Conservation (phyloP, 2,888 invertebrate genomes). For the Flexamia atlantica region DNA sequence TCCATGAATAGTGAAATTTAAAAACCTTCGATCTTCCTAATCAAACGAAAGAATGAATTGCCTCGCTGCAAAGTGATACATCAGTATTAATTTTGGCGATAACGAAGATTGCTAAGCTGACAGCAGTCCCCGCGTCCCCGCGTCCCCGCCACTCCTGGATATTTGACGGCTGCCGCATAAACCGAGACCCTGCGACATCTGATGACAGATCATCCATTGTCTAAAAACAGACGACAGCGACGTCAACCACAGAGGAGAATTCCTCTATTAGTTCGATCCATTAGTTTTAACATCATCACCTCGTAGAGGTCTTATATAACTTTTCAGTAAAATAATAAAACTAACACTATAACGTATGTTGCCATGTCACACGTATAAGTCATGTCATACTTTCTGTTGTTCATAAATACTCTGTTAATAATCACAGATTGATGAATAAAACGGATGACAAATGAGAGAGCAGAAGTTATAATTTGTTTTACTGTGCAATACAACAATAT, state of each 20-base stretch:
- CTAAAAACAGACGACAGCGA: constrained; percentile 24
- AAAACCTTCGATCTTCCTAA: not conserved
- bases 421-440: too few species aligned
- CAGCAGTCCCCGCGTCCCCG: not conserved
- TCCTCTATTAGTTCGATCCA: not conserved
- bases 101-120: constrained; percentile 11
- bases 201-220: constrained; percentile 20
- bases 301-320: too few species aligned
- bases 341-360: too few species aligned
- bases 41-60: not conserved
- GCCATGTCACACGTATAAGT: too few species aligned
- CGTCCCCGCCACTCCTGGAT: not conserved
- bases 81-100: not conserved
- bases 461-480: too few species aligned
- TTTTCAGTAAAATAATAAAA: too few species aligned
- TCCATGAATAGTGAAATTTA: too few species aligned
- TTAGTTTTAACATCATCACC: too few species aligned
- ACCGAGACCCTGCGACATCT: not conserved
- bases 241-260: not conserved
- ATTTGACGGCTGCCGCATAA: not conserved
- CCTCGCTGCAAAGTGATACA: not conserved
- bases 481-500: too few species aligned
- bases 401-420: too few species aligned
- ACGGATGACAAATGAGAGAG: too few species aligned
- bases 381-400: too few species aligned